phyloP scores from a whole-genome alignment of 1,140 invertebrate species.

The Megathymus violae region DNA sequence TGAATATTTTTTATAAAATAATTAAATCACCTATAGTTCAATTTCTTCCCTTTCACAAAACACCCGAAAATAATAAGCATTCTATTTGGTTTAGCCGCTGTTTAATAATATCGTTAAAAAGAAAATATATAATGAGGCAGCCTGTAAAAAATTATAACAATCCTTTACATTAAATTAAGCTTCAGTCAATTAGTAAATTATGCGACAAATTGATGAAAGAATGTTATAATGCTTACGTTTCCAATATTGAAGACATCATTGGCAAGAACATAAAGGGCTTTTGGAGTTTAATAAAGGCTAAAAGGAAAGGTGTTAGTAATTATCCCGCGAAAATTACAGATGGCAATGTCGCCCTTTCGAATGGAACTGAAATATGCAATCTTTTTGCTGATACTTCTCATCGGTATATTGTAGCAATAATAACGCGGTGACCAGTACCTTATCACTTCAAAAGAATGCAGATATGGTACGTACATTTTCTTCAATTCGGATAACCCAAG shows the following conservation, averaged over 20 bases:
- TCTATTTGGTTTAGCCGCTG: no score
- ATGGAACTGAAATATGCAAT: not conserved
- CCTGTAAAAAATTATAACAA: no score
- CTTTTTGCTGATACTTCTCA: not conserved
- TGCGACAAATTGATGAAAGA: not conserved
- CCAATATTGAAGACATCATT: slow-evolving; percentile 1
- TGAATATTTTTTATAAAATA: no score
- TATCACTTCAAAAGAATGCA: no score
- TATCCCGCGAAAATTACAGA: not conserved
- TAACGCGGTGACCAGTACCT: no score
- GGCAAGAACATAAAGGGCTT: not conserved
- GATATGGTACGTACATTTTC: not conserved
- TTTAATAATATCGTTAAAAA: no score
- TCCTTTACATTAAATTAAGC: not conserved
- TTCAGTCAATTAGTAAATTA: slow-evolving; percentile 7
- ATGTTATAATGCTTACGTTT: slow-evolving; percentile 4
- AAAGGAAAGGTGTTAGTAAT: slow-evolving; percentile 3
- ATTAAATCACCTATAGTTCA: no score
- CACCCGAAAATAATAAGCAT: no score
- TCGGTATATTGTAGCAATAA: not conserved
- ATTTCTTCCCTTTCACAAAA: no score
- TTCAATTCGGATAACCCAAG: not conserved
- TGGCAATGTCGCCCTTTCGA: not conserved
- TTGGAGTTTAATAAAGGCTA: slow-evolving; percentile 3
- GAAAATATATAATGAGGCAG: no score